Evolutionary conservation across 2,888 invertebrate genomes (phyloP).

Genomic region (Augiades crinisus): DNA sequence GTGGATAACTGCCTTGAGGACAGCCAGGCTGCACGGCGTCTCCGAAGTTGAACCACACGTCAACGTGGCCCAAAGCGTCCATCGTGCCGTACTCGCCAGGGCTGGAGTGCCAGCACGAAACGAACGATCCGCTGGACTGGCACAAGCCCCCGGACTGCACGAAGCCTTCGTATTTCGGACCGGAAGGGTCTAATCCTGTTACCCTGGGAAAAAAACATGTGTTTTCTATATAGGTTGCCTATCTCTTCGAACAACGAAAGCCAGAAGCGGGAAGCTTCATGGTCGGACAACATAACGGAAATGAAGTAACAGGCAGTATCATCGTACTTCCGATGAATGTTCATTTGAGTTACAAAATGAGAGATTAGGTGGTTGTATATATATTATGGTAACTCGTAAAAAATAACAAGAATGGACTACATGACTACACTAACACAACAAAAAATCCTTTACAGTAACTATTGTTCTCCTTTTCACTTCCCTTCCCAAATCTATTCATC

Average conservation of each 20-base stretch:
- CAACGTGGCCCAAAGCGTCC: constrained; percentile 72
- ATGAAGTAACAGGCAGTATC: too few species aligned
- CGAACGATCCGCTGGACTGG: neutral
- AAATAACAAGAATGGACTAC: too few species aligned
- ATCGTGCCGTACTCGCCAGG: constrained; percentile 81
- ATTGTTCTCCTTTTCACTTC: too few species aligned
- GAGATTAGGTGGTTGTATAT: too few species aligned
- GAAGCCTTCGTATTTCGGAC: constrained; percentile 79
- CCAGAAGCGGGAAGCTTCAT: too few species aligned
- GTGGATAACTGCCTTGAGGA: constrained; percentile 53
- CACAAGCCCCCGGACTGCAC: constrained; percentile 40
- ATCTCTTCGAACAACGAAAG: too few species aligned
- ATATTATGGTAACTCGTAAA: too few species aligned
- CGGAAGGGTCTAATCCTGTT: constrained; percentile 81
- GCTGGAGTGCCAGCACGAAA: constrained; percentile 82
- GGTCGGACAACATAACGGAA: neutral
- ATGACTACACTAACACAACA: too few species aligned
- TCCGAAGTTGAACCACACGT: constrained; percentile 81
- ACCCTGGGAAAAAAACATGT: constrained; percentile 65
- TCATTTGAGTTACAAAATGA: too few species aligned
- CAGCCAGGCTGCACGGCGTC: constrained; percentile 77
- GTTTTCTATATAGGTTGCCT: neutral
- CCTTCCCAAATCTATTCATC: too few species aligned
- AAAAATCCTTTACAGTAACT: too few species aligned
- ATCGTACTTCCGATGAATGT: too few species aligned